Percentiles rank a stretch among this genome's conserved stretches.
phyloP scores from a whole-genome alignment of 2,797 vertebrate species.

The Anabacerthia variegaticeps region DNA sequence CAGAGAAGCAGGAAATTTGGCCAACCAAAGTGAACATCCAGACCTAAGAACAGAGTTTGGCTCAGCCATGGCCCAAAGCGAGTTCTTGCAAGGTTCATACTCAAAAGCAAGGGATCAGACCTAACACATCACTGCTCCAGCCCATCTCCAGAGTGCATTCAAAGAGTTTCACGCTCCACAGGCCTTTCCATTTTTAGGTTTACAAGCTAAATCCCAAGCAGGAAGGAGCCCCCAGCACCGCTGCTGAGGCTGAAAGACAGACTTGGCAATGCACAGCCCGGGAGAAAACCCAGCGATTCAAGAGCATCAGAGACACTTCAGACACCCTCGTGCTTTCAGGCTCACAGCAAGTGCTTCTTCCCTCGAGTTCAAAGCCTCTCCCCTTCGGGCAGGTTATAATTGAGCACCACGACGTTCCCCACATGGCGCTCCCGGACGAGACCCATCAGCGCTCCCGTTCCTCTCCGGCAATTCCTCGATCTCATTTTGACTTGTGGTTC shows the following conservation, averaged over 20 bases:
- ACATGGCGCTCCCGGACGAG: not conserved
- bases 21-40: not conserved
- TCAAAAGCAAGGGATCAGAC: fast-evolving
- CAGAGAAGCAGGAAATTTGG: not conserved
- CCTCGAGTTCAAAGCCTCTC: slow-evolving; percentile 51
- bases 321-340: not conserved
- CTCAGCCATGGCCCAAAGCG: not conserved
- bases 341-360: not conserved
- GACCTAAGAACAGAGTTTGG: not conserved
- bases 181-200: not conserved
- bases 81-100: not conserved
- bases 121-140: not conserved
- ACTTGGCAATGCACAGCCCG: not conserved
- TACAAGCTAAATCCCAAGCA: not conserved
- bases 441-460: not conserved
- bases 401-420: not conserved
- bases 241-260: not conserved
- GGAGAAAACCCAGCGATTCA: not conserved
- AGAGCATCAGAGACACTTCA: not conserved
- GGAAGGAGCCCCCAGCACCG: not conserved
- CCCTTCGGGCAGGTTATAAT: slow-evolving; percentile 57
- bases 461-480: slow-evolving; percentile 9
- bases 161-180: not conserved
- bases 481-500: slow-evolving; percentile 42
- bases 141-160: not conserved